These are phyloP conservation scores for Callimorpha dominula DNA, from an alignment of 2,888 invertebrate species.

Conservation along the genomic window DNA sequence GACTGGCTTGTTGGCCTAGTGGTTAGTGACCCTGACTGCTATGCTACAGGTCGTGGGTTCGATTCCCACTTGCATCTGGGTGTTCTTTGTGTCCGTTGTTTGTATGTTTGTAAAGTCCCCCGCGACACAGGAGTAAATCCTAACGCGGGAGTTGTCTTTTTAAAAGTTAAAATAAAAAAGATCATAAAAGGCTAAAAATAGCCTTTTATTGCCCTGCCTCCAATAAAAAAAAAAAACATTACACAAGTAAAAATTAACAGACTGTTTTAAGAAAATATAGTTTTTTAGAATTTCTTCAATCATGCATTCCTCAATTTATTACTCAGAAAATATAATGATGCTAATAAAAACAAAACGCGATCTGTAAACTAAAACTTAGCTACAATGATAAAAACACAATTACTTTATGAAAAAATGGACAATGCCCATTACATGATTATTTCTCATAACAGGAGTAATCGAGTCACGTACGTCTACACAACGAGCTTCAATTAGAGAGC, in stretches of 20 bases:
- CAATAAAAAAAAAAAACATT: not conserved
- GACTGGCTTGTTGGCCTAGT: too few species aligned
- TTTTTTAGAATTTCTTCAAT: not conserved
- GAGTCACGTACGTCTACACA: conserved; percentile 68
- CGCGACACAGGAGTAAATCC: too few species aligned
- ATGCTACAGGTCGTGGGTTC: too few species aligned
- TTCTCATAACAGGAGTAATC: conserved; percentile 62
- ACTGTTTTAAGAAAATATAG: not conserved
- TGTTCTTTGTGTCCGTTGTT: too few species aligned
- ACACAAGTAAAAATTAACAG: not conserved
- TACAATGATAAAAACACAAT: conserved; percentile 34
- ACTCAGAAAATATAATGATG: not conserved
- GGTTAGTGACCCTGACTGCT: too few species aligned
- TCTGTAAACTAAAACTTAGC: conserved; percentile 5
- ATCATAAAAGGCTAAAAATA: too few species aligned
- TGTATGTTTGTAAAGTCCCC: too few species aligned
- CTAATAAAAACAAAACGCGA: not conserved
- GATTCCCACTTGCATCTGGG: too few species aligned
- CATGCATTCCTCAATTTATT: not conserved
- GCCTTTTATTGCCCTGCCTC: too few species aligned
- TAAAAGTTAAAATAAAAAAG: too few species aligned
- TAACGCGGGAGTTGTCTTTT: too few species aligned
- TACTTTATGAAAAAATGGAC: conserved; percentile 53
- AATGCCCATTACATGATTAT: conserved; percentile 55
- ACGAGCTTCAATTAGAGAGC: conserved; percentile 72